These are phyloP conservation scores for Thaleichthys pacificus DNA, from an alignment of 2,797 vertebrate genomes.

Conservation along the genomic window DNA sequence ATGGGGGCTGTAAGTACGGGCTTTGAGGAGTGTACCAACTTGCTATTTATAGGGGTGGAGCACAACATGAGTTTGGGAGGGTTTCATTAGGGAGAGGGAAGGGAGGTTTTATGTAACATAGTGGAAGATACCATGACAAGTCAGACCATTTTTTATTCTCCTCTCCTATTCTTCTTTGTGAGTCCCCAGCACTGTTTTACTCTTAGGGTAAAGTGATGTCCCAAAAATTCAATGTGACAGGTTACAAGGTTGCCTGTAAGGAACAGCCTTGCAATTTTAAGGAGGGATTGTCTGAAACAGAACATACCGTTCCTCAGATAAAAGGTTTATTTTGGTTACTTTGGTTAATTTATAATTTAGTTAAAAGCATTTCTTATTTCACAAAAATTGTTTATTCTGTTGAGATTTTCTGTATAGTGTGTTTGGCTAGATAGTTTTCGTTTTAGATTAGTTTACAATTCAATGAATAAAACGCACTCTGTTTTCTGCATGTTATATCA, in stretches of 20 bases:
- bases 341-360: conserved; percentile 9
- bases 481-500: too few relatives aligned
- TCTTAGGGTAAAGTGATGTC: conserved; percentile 18
- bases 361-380: not conserved
- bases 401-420: not conserved
- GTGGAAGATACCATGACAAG: conserved; percentile 64
- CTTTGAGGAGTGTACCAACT: conserved; percentile 53
- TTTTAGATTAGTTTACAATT: too few relatives aligned
- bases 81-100: conserved; percentile 42
- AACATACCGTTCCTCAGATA: not conserved
- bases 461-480: too few relatives aligned
- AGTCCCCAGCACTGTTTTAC: not conserved
- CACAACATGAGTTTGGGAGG: conserved; percentile 44
- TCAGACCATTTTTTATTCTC: conserved; percentile 29
- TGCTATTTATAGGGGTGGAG: conserved; percentile 62
- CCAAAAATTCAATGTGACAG: conserved; percentile 13
- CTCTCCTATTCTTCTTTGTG: not conserved
- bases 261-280: conserved; percentile 3
- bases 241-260: conserved; percentile 4
- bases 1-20: conserved; percentile 58
- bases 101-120: conserved; percentile 59
- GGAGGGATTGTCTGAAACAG: not conserved
- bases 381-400: not conserved
- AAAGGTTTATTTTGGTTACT: conserved; percentile 3
- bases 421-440: not conserved